Evolutionary conservation across 2,888 invertebrate genomes (phyloP), one percentile per base, ranked within the genome.

Genomic region (Polymixis flavicincta): DNA sequence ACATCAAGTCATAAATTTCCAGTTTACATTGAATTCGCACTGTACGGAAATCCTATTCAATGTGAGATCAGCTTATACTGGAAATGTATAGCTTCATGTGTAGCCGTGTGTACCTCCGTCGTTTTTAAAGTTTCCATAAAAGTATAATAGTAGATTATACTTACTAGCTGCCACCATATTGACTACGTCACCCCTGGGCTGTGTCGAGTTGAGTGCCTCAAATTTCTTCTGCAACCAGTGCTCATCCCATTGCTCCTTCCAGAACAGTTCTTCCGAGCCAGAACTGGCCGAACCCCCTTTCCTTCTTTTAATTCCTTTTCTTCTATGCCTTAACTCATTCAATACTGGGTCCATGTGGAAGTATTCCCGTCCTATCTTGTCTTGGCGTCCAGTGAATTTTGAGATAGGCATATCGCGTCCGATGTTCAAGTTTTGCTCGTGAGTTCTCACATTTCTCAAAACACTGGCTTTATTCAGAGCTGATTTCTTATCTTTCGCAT

Each of bases 141-240:
- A 28, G 13, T n/a, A n/a, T 22, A 52, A n/a, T 19, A 37, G 13
- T 28, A 54, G 14, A 32, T 57, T 22, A 72, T 48, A 91, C 92
- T 89, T 84, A 92, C 96, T 92, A 25, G 95, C 96, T 50, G 93
- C 95, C 3, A 90, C 90, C 95, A 96, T 95, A 71, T 95, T 95
- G 14, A 96, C 91, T 0, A 80, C 82, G 64, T 96, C 95, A 8
- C 93, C 94, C 28, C 77, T 85, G 0, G 87, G 87, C 8, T 71
- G 50, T 0, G 92, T 80, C 1, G 90, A 76, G 75, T 95, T 94
- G 1, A 94, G 82, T 0, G 92, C 93, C 69, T 93, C 91, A 50
- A 90, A 83, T 72, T 93, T 93, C 82, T 92, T 93, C 60, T 90
- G 75, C 28, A 90, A 70, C 93, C 92, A 93, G 0, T 88, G 78